Base-by-base conservation (phyloP, 1,140 invertebrate genomes). In the Chionoecetes opilio region DNA sequence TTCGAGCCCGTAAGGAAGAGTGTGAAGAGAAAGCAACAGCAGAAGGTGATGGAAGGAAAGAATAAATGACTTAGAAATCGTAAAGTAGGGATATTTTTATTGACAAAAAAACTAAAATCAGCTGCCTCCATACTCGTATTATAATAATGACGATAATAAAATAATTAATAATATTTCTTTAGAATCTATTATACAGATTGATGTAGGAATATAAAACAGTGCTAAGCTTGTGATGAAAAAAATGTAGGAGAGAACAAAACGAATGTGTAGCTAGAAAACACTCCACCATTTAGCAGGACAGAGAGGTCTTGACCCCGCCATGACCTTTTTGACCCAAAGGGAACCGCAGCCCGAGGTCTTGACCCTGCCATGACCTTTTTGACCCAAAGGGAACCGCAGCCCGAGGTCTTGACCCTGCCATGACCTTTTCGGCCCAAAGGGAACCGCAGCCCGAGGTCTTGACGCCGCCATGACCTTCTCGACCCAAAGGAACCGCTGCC, bases 31-130 rank as follows among this genome's bases (percentile, higher is more conserved):
- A 86, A 41, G 29, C 35, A 90, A 32, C 75, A 17, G 35, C 35
- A 17, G 26, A 31, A 94, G 93, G 93, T 94, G 38, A 91, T 94
- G 93, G 93, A 94, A 94, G 90, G 93, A 94, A 94, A 94, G 88
- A 89, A 90, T 29, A 82, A n/a, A 90, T 84, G 93, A 94, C 93
- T 84, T 75, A 95, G 94, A 95, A 86, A 87, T 95, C 92, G 94
- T 95, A 92, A 92, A 95, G 85, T 93, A 93, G 91, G 91, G 94
- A 95, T 90, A 93, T 93, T 95, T n/a, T 95, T 95, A 95, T 95
- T 95, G 82, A 53, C 11, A 53, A 53, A 53, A 53, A 95, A 95
- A 86, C 91, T 93, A 93, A 95, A 95, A 95, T 93, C 91, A 95
- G 94, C 91, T 95, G 91, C 94, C 94, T 93, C 91, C 91, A 95